Base-by-base conservation (phyloP, 2,113 vertebrate genomes). In the Proterorhinus semilunaris region DNA sequence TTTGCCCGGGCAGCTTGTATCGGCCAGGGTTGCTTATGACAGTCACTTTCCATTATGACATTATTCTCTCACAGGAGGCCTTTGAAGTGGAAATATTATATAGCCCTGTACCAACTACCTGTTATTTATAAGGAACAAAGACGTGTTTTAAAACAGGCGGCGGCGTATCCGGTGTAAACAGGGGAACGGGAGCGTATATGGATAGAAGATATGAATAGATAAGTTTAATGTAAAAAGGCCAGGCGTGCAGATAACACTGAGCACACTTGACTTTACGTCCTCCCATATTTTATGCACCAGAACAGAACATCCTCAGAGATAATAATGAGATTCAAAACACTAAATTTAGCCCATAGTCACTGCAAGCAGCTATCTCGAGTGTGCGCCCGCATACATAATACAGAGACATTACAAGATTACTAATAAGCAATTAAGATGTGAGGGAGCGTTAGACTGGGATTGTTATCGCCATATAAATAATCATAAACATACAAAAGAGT, bases 31-130 rank as follows among this genome's bases (percentile, higher is more conserved):
- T 73, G 69, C 77, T 84, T 73, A 69, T 76, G 69, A 73, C 71
- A 83, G 66, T 74, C 80, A 82, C 81, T 89, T 89, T 85, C 83
- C 80, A 87, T 90, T 82, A 89, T 84, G 83, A 83, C 82, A 84
- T 88, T 83, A 84, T 83, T 88, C 76, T 75, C 69, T 68, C 79
- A 69, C 65, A 72, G 51, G 66, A 83, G 83, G 75, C 66, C 78
- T 87, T 85, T 82, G 72, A 68, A 79, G 72, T 59, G 78, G 68
- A 65, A 74, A 51, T 53, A 66, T 80, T 81, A 4, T 80, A 67
- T 80, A 71, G 84, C 75, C 79, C 66, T 54, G 78, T 57, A 63
- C 45, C 10, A 74, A 75, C 64, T 47, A 62, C 8, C 72, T 84
- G 48, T 79, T 76, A 85, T 84, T 83, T 85, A 80, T 84, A 27